A percentile compares a stretch with the other conserved stretches of the same genome.
Conservation (phyloP, 2,888 invertebrate species). For the Melieria crassipennis region DNA sequence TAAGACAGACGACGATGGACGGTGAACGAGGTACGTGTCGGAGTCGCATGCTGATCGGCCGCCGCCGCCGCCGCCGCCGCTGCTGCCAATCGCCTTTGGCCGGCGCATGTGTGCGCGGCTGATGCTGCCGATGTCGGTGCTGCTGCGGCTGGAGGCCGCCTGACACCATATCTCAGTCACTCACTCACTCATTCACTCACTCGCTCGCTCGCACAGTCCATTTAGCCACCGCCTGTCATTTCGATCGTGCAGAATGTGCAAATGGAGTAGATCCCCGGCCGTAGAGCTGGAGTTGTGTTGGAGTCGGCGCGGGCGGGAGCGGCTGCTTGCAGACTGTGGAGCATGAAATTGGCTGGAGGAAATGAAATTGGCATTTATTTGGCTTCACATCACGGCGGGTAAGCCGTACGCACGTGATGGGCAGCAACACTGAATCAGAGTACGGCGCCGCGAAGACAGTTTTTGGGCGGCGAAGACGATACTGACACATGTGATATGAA, state of each 20-base stretch:
- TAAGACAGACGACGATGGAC: neutral
- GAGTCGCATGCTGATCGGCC: constrained; percentile 58
- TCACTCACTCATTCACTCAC: constrained; percentile 39
- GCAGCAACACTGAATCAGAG: neutral
- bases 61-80: constrained; percentile 39
- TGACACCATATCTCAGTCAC: constrained; percentile 47
- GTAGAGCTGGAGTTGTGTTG: neutral
- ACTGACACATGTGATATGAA: no score
- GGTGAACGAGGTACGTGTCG: constrained; percentile 34
- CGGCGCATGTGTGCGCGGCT: constrained; percentile 25
- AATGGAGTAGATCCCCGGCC: constrained; percentile 18
- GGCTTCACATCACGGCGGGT: neutral
- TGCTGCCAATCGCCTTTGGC: constrained; percentile 32
- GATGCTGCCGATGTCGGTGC: constrained; percentile 32
- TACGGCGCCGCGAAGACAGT: neutral
- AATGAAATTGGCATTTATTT: constrained; percentile 33
- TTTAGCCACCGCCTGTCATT: constrained; percentile 26
- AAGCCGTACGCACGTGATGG: neutral
- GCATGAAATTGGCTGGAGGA: constrained; percentile 26
- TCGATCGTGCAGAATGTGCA: constrained; percentile 13
- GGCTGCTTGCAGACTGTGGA: constrained; percentile 14
- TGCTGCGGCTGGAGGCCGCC: constrained; percentile 29
- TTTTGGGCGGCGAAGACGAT: neutral
- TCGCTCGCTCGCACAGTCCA: constrained; percentile 25
- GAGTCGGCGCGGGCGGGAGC: constrained; percentile 11